phyloP scores from a whole-genome alignment of 2,888 invertebrate species.

The Coelinius sp. region DNA sequence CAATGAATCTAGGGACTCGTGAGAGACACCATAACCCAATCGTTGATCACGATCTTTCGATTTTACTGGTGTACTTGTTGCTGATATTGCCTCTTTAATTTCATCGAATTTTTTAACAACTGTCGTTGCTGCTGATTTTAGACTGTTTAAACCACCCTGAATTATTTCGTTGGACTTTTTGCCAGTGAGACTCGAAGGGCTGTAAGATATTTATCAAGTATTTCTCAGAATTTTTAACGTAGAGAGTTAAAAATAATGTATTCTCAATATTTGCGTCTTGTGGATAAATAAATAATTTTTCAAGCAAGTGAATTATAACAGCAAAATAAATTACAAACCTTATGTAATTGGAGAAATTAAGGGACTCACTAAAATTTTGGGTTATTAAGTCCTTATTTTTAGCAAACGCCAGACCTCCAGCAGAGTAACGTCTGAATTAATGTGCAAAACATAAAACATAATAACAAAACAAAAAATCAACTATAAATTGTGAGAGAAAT shows the following conservation, averaged over 20 bases:
- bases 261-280: neutral
- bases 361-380: constrained; percentile 66
- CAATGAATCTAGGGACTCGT: constrained; percentile 67
- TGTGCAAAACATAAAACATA: constrained; percentile 41
- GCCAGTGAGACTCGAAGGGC: constrained; percentile 86
- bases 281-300: neutral
- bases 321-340: constrained; percentile 56
- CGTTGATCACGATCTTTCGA: constrained; percentile 70
- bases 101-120: constrained; percentile 92
- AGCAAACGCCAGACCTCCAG: constrained; percentile 64
- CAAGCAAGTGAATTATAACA: constrained; percentile 4
- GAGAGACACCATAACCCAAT: constrained; percentile 65
- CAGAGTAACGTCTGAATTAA: constrained; percentile 64
- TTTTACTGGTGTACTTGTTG: constrained; percentile 89
- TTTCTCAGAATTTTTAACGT: neutral
- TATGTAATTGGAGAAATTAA: constrained; percentile 67
- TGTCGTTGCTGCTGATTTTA: constrained; percentile 88
- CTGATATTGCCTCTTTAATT: constrained; percentile 91
- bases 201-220: constrained; percentile 61
- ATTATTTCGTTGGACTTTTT: constrained; percentile 91
- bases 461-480: constrained; percentile 50
- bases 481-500: constrained; percentile 43
- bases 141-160: constrained; percentile 87
- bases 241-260: constrained; percentile 23
- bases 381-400: constrained; percentile 66